Evolutionary conservation across 2,888 invertebrate species (phyloP).

Genomic region (Cinara cedri): DNA sequence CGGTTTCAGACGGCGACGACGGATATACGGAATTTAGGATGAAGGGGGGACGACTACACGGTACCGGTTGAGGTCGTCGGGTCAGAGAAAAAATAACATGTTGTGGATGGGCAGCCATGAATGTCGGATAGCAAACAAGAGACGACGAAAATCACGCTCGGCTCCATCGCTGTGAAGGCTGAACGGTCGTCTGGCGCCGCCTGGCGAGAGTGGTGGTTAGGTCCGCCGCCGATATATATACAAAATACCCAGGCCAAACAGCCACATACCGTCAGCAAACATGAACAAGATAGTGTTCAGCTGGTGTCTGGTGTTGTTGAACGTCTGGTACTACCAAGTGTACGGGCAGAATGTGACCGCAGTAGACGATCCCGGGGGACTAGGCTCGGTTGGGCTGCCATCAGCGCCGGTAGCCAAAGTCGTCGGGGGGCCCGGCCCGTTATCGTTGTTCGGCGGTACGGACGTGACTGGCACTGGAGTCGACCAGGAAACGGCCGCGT

Average conservation of each 20-base stretch:
- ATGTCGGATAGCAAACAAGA: neutral
- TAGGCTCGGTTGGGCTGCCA: constrained; percentile 62
- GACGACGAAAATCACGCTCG: neutral
- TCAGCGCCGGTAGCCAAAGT: constrained; percentile 63
- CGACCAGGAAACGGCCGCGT: constrained; percentile 61
- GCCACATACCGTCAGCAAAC: neutral
- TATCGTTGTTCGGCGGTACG: constrained; percentile 64
- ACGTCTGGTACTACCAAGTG: constrained; percentile 16
- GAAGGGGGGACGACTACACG: neutral
- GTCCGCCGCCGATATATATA: constrained; percentile 19
- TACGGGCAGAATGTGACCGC: constrained; percentile 61
- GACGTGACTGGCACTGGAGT: constrained; percentile 37
- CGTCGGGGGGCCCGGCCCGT: too few relatives aligned
- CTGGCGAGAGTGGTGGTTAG: neutral
- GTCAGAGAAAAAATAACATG: neutral
- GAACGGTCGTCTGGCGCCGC: neutral
- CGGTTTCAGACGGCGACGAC: neutral
- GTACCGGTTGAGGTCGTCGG: constrained; percentile 11
- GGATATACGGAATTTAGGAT: neutral
- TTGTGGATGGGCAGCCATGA: constrained; percentile 48
- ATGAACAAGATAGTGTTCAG: constrained; percentile 15
- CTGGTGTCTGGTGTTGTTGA: constrained; percentile 34
- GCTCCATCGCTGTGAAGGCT: neutral
- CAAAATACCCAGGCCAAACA: neutral
- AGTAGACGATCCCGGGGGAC: constrained; percentile 42